These are phyloP conservation scores for Cairina moschata DNA, from an alignment of 2,113 vertebrate genomes.

Conservation along the genomic window DNA sequence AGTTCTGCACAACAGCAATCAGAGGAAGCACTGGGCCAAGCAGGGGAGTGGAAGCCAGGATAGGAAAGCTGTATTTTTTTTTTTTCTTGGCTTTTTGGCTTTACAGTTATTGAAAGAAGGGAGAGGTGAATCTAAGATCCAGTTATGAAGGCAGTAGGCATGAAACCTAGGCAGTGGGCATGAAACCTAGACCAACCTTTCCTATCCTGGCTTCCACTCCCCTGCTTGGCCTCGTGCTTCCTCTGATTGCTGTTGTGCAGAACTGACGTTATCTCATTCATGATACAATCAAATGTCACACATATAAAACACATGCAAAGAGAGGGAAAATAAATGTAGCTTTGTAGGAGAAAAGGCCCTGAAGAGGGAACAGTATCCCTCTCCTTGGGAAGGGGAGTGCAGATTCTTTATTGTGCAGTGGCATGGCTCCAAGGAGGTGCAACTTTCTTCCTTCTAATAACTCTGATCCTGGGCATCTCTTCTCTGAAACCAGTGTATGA, in stretches of 20 bases:
- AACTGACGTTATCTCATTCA: too few relatives aligned
- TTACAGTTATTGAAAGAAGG: background rate
- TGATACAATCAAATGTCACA: background rate
- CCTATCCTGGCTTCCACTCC: too few relatives aligned
- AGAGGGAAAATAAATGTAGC: background rate
- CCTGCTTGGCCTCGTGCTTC: too few relatives aligned
- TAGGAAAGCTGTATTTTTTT: background rate
- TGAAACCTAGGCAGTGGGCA: background rate
- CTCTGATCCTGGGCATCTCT: background rate
- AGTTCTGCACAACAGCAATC: background rate
- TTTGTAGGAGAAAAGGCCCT: background rate
- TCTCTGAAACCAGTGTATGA: background rate
- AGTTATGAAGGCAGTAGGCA: background rate
- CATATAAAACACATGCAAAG: background rate
- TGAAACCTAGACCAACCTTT: background rate
- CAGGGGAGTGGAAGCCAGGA: background rate
- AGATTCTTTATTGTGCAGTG: background rate
- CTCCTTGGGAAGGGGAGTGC: background rate
- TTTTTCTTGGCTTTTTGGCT: background rate
- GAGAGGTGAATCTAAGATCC: background rate
- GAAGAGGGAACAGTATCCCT: background rate
- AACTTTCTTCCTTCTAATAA: background rate
- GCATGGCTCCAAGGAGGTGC: background rate
- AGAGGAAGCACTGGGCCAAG: background rate
- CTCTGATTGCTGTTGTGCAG: too few relatives aligned